Base-by-base conservation (phyloP, 1,140 invertebrate species). In the Trichomalopsis sarcophagae region DNA sequence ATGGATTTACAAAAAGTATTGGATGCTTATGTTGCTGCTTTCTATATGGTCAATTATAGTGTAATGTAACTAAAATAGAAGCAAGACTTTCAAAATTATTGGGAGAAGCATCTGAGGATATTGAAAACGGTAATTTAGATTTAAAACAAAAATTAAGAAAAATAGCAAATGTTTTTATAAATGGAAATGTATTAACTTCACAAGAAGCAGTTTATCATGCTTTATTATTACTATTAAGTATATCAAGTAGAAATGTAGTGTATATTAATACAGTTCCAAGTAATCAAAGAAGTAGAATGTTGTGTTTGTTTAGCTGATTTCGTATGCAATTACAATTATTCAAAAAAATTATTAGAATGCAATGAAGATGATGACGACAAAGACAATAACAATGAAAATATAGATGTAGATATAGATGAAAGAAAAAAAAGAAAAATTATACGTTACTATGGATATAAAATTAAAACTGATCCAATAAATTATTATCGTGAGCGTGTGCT, bases 141-240 rank as follows among this genome's bases (percentile, higher is more conserved):
- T 47, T 87, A 27, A 79, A 74, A 77, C 87, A 90, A 68, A 89
- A 85, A 87, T 84, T 91, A 27, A 66, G 82, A 47, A 88, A 87
- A 79, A 82, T 88, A 74, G 84, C 86, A 11, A 90, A 89, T 80
- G 75, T 27, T 89, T 33, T 90, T 84, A 81, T 90, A 44, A 90
- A 91, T 83, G 81, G 88, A 62, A 88, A 83, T 86, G 69, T 89
- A 55, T 88, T 90, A 84, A 88, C 87, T 17, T 87, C 87, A n/a
- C 90, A 92, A 88, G 91, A 91, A 87, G 90, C 89, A 33, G 88
- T 85, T 23, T 90, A 86, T 79, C 83, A 88, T 78, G 33, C 89
- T 23, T 81, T 91, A 77, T 79, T 85, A 3, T 68, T 90, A 30
- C 84, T 50, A 30, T 73, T 89, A 55, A 87, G 84, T 21, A 80